Conservation (phyloP, 2,888 invertebrate species). For the Tipula vernalis region DNA sequence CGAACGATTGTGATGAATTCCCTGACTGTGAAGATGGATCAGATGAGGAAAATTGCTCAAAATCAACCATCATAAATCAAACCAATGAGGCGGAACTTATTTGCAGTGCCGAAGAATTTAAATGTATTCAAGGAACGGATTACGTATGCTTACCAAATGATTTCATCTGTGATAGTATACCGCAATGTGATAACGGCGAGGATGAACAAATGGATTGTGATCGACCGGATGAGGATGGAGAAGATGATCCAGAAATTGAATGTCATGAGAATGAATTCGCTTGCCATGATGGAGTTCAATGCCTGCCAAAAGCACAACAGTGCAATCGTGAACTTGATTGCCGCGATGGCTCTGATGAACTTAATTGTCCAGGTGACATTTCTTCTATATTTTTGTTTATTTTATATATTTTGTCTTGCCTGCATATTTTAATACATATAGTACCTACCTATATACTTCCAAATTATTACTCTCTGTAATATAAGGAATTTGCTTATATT, state of each 20-base stretch:
- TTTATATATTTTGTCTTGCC: background rate
- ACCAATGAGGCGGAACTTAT: background rate
- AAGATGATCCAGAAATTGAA: background rate
- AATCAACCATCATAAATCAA: background rate
- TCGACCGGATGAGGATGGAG: background rate
- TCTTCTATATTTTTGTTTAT: background rate
- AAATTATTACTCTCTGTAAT: background rate
- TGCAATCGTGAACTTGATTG: slow-evolving; percentile 35
- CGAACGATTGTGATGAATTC: background rate
- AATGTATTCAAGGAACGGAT: background rate
- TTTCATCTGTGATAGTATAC: background rate
- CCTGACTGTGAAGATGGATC: background rate
- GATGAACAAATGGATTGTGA: background rate
- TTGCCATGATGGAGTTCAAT: slow-evolving; percentile 13
- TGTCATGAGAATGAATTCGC: slow-evolving; percentile 12
- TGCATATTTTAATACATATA: background rate
- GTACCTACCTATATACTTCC: background rate
- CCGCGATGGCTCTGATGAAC: slow-evolving; percentile 51
- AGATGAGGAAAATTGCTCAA: background rate
- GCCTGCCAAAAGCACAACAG: slow-evolving; percentile 11
- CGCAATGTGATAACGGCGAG: background rate
- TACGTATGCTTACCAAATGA: background rate
- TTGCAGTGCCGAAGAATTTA: background rate
- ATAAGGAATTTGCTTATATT: background rate
- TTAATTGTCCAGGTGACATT: slow-evolving; percentile 30